phyloP scores from a whole-genome alignment of 2,797 vertebrate genomes.

The Sebastiscus albofasciatus region DNA sequence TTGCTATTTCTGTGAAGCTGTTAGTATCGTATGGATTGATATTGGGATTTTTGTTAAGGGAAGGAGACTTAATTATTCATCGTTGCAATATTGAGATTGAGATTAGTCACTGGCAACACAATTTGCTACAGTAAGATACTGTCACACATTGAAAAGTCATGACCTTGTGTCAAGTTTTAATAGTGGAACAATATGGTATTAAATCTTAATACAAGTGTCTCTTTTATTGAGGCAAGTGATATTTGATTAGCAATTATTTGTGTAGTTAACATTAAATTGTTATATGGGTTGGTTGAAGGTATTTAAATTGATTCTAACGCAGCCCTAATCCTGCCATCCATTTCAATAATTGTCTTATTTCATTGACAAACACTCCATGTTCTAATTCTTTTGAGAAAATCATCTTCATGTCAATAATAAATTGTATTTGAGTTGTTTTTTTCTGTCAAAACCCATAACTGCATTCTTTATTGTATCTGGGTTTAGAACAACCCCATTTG shows the following conservation, averaged over 20 bases:
- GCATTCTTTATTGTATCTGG: background rate
- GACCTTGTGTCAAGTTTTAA: background rate
- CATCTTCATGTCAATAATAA: conserved; percentile 43
- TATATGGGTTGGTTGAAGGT: background rate
- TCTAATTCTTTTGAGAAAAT: conserved; percentile 8
- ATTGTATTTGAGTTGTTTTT: conserved; percentile 12
- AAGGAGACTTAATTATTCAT: background rate
- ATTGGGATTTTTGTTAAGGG: conserved; percentile 9
- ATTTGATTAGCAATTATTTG: background rate
- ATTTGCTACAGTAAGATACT: background rate
- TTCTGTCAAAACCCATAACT: background rate
- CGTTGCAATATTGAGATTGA: background rate
- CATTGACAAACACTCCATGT: conserved; percentile 34
- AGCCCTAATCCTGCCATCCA: background rate
- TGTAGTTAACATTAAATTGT: background rate
- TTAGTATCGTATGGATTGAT: background rate
- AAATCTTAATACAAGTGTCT: background rate
- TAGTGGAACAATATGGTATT: background rate
- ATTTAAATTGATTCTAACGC: conserved; percentile 17
- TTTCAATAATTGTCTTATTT: background rate
- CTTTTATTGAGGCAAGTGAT: background rate
- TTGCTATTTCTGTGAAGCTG: background rate
- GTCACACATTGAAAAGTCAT: background rate
- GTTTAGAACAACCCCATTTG: background rate
- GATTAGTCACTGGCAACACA: background rate